These are phyloP conservation scores for Bubo scandiacus DNA, from an alignment of 2,113 vertebrate species.

Conservation along the genomic window DNA sequence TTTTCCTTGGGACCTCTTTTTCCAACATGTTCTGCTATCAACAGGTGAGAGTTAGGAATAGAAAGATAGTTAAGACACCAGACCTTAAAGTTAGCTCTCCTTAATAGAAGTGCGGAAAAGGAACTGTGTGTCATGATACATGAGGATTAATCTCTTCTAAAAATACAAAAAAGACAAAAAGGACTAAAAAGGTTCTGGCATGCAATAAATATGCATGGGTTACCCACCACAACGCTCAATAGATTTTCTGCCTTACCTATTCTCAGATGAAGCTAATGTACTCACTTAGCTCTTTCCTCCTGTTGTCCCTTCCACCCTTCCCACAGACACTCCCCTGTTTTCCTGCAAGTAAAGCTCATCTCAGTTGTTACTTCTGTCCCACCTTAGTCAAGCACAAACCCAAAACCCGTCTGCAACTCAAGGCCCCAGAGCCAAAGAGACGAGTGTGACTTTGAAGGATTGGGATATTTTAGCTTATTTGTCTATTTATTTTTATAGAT, in stretches of 20 bases:
- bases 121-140: neutral
- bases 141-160: neutral
- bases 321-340: neutral
- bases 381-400: neutral
- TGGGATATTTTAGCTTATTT: neutral
- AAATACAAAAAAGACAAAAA: neutral
- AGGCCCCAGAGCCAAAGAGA: neutral
- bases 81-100: neutral
- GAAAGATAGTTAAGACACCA: neutral
- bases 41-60: neutral
- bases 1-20: neutral
- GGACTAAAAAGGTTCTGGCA: accelerated
- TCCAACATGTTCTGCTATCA: neutral
- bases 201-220: neutral
- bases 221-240: neutral
- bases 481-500: neutral
- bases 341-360: neutral
- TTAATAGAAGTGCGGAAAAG: neutral
- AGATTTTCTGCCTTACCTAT: neutral
- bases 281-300: neutral
- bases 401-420: neutral
- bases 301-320: neutral
- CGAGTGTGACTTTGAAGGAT: neutral
- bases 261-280: neutral
- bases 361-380: neutral